Percentiles rank a stretch among this genome's conserved stretches.
phyloP scores from a whole-genome alignment of 2,888 invertebrate genomes.

The Nowickia ferox region DNA sequence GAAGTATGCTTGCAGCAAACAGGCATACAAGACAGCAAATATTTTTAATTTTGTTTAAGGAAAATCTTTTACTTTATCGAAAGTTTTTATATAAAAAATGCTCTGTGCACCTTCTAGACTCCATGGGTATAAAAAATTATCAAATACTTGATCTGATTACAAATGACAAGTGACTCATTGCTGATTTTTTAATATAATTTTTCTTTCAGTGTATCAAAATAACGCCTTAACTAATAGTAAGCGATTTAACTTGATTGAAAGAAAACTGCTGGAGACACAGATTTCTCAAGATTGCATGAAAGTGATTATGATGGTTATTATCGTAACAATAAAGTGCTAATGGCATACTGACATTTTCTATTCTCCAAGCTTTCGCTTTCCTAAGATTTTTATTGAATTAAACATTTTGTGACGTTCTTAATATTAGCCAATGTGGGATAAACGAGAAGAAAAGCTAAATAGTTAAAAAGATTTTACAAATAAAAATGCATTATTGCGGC shows the following conservation, averaged over 20 bases:
- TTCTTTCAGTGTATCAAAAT: not conserved
- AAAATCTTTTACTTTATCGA: too few species aligned
- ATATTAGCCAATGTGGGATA: slow-evolving; percentile 6
- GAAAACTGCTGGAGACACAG: slow-evolving; percentile 66
- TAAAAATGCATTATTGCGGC: not conserved
- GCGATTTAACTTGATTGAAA: slow-evolving; percentile 57
- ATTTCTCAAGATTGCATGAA: slow-evolving; percentile 65
- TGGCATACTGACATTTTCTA: slow-evolving; percentile 46
- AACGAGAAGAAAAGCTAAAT: slow-evolving; percentile 18
- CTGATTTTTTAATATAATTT: not conserved
- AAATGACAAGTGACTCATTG: too few species aligned
- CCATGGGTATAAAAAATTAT: too few species aligned
- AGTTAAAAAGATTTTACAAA: slow-evolving; percentile 37
- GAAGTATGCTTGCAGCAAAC: too few species aligned
- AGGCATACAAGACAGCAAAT: too few species aligned
- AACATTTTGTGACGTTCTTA: slow-evolving; percentile 19
- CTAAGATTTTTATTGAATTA: slow-evolving; percentile 59
- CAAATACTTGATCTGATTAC: too few species aligned
- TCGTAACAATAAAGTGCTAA: slow-evolving; percentile 60
- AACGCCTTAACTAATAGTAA: slow-evolving; percentile 43
- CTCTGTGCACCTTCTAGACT: too few species aligned
- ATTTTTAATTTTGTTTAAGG: too few species aligned
- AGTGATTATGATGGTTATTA: slow-evolving; percentile 62
- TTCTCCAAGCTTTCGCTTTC: slow-evolving; percentile 32
- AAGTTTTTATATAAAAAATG: too few species aligned